Conservation (phyloP, 2,797 vertebrate genomes). For the Alectoris magna region DNA sequence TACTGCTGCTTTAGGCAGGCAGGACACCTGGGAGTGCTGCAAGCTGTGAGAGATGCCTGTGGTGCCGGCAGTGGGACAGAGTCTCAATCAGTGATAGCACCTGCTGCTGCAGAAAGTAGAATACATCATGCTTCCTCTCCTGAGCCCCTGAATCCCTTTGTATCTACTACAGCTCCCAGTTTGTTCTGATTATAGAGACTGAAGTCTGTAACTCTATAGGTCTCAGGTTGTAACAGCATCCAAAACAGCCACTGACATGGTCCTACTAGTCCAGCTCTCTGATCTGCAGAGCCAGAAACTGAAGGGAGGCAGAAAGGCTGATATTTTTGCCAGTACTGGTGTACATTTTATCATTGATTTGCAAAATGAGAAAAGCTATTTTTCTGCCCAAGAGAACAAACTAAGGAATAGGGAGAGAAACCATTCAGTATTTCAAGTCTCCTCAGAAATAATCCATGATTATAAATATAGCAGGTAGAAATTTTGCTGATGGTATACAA, state of each 20-base stretch:
- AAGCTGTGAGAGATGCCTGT: background rate
- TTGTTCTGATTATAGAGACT: background rate
- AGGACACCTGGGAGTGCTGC: background rate
- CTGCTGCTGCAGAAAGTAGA: background rate
- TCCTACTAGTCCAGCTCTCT: background rate
- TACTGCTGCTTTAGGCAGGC: background rate
- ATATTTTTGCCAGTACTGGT: background rate
- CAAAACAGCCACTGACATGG: accelerated
- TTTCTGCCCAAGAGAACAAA: background rate
- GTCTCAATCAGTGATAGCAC: background rate
- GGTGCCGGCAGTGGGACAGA: accelerated
- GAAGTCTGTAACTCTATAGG: background rate
- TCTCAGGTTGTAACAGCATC: background rate
- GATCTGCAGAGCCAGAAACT: background rate
- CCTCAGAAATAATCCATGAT: background rate
- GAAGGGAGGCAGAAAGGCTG: background rate
- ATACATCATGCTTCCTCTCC: accelerated
- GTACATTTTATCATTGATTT: background rate
- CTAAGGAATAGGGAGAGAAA: background rate
- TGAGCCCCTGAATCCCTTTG: background rate
- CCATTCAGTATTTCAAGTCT: background rate
- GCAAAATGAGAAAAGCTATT: background rate
- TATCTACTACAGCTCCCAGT: background rate
- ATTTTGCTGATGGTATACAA: background rate
- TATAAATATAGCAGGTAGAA: background rate